These are phyloP conservation scores for Luperina nickerlii DNA, from an alignment of 2,888 invertebrate species.

Conservation along the genomic window DNA sequence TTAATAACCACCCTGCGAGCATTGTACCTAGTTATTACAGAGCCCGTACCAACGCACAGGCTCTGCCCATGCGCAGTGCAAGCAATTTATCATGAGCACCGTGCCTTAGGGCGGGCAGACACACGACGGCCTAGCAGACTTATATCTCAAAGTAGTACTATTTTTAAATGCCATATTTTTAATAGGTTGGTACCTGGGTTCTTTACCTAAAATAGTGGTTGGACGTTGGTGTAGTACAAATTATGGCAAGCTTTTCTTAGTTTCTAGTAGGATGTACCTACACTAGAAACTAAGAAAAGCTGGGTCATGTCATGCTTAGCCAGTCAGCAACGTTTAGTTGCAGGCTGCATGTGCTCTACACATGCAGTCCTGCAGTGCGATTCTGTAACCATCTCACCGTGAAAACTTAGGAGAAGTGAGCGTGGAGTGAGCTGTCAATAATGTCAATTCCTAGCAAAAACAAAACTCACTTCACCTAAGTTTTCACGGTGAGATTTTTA, in stretches of 20 bases:
- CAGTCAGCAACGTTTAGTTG: neutral
- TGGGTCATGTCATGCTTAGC: neutral
- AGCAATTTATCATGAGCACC: constrained; percentile 65
- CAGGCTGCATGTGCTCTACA: neutral
- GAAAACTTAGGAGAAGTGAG: too few species aligned
- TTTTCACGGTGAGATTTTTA: too few species aligned
- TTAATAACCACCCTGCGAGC: constrained; percentile 28
- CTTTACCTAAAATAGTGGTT: neutral
- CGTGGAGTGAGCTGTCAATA: too few species aligned
- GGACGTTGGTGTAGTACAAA: neutral
- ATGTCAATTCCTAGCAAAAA: too few species aligned
- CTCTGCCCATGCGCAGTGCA: constrained; percentile 21
- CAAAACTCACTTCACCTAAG: too few species aligned
- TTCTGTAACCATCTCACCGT: too few species aligned
- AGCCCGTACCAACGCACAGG: constrained; percentile 8
- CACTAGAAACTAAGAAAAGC: too few species aligned
- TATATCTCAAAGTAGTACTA: constrained; percentile 58
- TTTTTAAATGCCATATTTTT: constrained; percentile 44
- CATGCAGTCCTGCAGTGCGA: too few species aligned
- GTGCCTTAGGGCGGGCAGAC: constrained; percentile 63
- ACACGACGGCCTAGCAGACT: constrained; percentile 54
- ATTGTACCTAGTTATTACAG: constrained; percentile 43
- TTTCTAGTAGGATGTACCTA: too few species aligned
- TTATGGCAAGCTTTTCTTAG: neutral
- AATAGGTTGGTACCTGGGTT: neutral